A percentile compares a stretch with the other conserved stretches of the same genome.
Conservation (phyloP, 2,113 vertebrate genomes). For the Cyrtonyx montezumae region DNA sequence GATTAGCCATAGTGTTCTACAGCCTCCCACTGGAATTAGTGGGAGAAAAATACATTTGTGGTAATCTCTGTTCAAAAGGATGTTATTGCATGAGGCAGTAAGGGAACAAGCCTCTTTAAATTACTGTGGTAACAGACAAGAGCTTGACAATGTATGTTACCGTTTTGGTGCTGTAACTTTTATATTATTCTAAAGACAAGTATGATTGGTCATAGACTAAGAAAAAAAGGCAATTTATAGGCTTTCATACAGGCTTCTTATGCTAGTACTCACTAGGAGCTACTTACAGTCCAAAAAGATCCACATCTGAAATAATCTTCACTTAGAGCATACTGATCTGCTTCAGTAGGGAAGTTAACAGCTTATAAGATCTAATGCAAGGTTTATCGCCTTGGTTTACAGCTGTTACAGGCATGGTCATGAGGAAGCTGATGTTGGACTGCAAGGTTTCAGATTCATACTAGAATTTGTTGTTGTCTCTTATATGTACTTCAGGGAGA, state of each 20-base stretch:
- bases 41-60: background rate
- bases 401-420: background rate
- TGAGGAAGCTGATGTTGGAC: background rate
- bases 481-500: background rate
- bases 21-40: background rate
- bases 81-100: background rate
- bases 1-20: background rate
- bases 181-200: background rate
- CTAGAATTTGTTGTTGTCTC: background rate
- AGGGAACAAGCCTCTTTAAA: background rate
- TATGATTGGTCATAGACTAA: background rate
- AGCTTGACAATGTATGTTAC: background rate
- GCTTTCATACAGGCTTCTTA: background rate
- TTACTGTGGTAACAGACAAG: background rate
- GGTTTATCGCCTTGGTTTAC: conserved; percentile 11
- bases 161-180: background rate
- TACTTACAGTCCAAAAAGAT: background rate
- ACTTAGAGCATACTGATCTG: background rate
- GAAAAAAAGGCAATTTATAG: background rate
- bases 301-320: background rate
- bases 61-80: background rate
- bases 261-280: background rate
- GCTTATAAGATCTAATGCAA: background rate
- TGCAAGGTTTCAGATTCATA: background rate
- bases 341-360: background rate